Conservation (phyloP, 92 coral and sea anemone species). For the Epizoanthus illoricatus region DNA sequence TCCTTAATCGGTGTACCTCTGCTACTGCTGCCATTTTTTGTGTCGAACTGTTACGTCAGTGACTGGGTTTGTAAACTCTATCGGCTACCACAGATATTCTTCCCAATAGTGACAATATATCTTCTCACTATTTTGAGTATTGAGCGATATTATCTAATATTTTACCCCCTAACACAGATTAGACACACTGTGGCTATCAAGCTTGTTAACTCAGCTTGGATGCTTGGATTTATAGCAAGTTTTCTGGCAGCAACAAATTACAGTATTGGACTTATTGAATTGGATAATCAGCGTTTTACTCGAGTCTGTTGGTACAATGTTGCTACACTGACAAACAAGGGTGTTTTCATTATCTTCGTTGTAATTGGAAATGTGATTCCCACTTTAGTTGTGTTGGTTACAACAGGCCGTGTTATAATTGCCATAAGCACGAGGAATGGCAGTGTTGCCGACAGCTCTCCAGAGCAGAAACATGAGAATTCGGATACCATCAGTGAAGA, state of each 20-base stretch:
- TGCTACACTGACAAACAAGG: background rate
- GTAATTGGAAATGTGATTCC: background rate
- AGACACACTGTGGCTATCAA: background rate
- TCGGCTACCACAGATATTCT: background rate
- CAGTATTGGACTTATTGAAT: background rate
- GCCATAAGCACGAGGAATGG: background rate
- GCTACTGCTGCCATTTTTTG: background rate
- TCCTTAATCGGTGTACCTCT: background rate
- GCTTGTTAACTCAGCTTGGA: too few relatives aligned
- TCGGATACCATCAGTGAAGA: background rate
- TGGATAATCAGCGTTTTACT: background rate
- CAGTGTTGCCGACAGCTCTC: background rate
- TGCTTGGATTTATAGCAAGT: background rate
- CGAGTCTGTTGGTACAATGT: background rate
- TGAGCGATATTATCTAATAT: background rate
- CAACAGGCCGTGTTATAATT: background rate
- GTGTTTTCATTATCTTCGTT: background rate
- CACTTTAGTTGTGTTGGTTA: background rate
- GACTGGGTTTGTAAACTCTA: background rate
- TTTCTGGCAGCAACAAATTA: background rate
- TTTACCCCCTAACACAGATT: background rate
- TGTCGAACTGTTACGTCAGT: background rate
- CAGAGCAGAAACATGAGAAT: background rate
- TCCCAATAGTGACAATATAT: background rate
- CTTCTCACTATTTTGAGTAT: background rate